These are phyloP conservation scores for Synanthedon tipuliformis DNA, from an alignment of 2,888 invertebrate species.

Conservation along the genomic window DNA sequence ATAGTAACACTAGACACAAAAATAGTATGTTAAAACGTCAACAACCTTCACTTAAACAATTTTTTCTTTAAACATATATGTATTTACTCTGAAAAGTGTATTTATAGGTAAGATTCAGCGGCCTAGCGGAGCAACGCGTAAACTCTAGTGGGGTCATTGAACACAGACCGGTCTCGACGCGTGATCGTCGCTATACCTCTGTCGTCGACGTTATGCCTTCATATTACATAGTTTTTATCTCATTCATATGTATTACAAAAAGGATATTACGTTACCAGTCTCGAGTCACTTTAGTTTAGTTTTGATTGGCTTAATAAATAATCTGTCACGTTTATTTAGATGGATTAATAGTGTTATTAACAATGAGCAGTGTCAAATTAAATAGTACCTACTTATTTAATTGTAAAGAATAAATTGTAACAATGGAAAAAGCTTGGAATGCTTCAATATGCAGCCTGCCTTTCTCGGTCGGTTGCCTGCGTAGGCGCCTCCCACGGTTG, in stretches of 20 bases:
- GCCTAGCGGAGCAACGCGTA: conserved; percentile 30
- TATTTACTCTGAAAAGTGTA: conserved; percentile 37
- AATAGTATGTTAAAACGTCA: no score
- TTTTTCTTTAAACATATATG: not conserved
- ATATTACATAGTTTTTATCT: not conserved
- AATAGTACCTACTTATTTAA: not conserved
- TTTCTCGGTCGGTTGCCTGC: conserved; percentile 31
- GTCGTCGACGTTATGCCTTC: conserved; percentile 23
- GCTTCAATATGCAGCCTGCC: conserved; percentile 22
- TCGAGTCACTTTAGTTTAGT: not conserved
- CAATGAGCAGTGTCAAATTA: not conserved
- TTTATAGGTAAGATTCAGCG: conserved; percentile 14
- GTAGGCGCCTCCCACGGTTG: conserved; percentile 22
- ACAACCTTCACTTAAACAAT: no score
- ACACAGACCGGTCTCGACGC: conserved; percentile 52
- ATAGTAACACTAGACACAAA: no score
- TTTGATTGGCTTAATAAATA: not conserved
- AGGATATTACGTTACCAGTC: not conserved
- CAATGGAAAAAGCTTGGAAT: conserved; percentile 23
- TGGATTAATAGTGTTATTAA: not conserved
- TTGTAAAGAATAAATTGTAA: conserved; percentile 7
- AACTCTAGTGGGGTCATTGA: conserved; percentile 40
- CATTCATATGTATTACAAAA: not conserved
- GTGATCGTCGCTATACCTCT: conserved; percentile 31
- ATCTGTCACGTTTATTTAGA: not conserved